Percentiles rank a stretch among this genome's conserved stretches.
phyloP scores from a whole-genome alignment of 2,888 invertebrate genomes.

The Helobdella robusta region DNA sequence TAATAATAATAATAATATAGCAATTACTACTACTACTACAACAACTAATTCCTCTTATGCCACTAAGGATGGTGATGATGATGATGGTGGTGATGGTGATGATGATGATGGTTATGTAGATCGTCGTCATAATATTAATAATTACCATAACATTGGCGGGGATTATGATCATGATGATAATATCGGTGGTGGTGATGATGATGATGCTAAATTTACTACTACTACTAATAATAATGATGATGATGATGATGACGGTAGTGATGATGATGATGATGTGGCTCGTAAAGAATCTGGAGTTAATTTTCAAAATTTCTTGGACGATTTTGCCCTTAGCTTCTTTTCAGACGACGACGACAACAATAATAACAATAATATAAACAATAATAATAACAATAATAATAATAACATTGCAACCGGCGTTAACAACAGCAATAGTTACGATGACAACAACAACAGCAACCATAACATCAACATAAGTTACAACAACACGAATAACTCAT shows the following conservation, averaged over 20 bases:
- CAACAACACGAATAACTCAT: too few relatives aligned
- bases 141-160: not conserved
- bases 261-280: constrained; percentile 9
- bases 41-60: too few relatives aligned
- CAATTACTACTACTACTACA: too few relatives aligned
- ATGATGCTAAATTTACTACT: not conserved
- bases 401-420: not conserved
- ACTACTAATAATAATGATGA: not conserved
- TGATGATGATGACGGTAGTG: not conserved
- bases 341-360: too few relatives aligned
- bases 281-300: too few relatives aligned
- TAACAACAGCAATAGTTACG: not conserved
- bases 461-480: constrained; percentile 23
- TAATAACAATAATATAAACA: too few relatives aligned
- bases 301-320: too few relatives aligned
- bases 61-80: not conserved
- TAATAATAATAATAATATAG: too few relatives aligned
- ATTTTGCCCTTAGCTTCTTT: too few relatives aligned
- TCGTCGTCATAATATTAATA: not conserved
- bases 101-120: not conserved
- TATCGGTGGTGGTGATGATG: not conserved
- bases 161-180: not conserved
- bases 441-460: not conserved
- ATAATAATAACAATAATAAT: not conserved
- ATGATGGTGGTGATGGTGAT: not conserved